Conservation (phyloP, 2,888 invertebrate species). For the Calliopum simillimum region DNA sequence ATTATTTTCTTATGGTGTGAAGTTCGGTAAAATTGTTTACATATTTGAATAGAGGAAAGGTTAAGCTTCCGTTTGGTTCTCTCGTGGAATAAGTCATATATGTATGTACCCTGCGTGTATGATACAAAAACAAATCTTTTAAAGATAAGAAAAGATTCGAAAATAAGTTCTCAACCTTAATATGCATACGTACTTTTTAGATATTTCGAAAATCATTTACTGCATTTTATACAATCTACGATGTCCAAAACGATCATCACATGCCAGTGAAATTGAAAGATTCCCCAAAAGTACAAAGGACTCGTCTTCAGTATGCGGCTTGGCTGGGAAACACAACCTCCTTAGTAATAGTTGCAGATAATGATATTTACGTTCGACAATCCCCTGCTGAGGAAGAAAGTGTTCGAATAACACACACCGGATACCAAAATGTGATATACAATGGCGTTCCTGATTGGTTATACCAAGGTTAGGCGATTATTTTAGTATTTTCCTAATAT, state of each 20-base stretch:
- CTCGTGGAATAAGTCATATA: too few relatives aligned
- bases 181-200: slow-evolving; percentile 69
- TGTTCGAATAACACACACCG: slow-evolving; percentile 79
- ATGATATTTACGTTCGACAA: slow-evolving; percentile 87
- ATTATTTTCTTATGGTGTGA: too few relatives aligned
- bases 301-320: slow-evolving; percentile 84
- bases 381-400: slow-evolving; percentile 78
- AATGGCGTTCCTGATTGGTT: slow-evolving; percentile 97
- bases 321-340: slow-evolving; percentile 86
- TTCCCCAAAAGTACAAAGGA: slow-evolving; percentile 75
- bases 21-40: too few relatives aligned
- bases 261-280: slow-evolving; percentile 85
- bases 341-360: slow-evolving; percentile 84
- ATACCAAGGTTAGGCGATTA: slow-evolving; percentile 81
- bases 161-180: slow-evolving; percentile 17
- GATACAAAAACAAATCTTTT: too few relatives aligned
- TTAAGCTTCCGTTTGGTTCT: too few relatives aligned
- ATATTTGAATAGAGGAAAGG: too few relatives aligned
- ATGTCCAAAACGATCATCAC: slow-evolving; percentile 91
- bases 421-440: slow-evolving; percentile 83
- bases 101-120: too few relatives aligned
- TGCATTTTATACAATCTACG: slow-evolving; percentile 91
- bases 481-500: not conserved
- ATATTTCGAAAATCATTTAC: slow-evolving; percentile 88
- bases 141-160: too few relatives aligned